Conservation (phyloP, 2,113 vertebrate species). For the Climacteris rufus region DNA sequence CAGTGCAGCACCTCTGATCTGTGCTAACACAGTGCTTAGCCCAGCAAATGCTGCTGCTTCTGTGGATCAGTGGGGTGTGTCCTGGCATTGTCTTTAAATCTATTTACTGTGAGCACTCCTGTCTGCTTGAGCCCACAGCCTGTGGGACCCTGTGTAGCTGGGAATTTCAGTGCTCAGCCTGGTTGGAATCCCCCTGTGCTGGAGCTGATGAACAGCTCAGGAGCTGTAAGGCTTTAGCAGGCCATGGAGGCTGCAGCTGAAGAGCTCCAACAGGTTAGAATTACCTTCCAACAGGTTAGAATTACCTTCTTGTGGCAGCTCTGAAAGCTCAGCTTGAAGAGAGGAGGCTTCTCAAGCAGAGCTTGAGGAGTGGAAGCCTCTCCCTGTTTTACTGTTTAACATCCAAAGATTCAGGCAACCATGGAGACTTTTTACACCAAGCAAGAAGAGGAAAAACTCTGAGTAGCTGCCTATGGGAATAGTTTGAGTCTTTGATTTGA, state of each 20-base stretch:
- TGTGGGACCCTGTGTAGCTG: rapidly evolving
- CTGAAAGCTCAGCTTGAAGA: neutral
- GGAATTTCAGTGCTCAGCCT: neutral
- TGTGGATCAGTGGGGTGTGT: neutral
- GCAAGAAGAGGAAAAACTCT: neutral
- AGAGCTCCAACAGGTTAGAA: neutral
- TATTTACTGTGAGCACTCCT: rapidly evolving
- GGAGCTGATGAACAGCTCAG: neutral
- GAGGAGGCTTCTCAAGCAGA: neutral
- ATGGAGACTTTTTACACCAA: rapidly evolving
- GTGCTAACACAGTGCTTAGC: neutral
- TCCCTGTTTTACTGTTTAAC: rapidly evolving
- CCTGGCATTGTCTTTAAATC: neutral
- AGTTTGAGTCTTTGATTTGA: neutral
- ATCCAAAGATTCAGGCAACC: no score
- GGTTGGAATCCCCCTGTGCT: neutral
- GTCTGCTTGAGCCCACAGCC: neutral
- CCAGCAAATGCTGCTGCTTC: neutral
- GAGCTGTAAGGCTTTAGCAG: neutral
- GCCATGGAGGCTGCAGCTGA: neutral
- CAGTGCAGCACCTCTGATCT: neutral
- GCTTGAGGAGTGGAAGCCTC: neutral
- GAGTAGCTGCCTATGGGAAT: neutral
- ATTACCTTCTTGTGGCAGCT: neutral
- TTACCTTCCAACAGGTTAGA: neutral